Conservation (phyloP, 2,888 invertebrate species). For the Onchidella celtica region DNA sequence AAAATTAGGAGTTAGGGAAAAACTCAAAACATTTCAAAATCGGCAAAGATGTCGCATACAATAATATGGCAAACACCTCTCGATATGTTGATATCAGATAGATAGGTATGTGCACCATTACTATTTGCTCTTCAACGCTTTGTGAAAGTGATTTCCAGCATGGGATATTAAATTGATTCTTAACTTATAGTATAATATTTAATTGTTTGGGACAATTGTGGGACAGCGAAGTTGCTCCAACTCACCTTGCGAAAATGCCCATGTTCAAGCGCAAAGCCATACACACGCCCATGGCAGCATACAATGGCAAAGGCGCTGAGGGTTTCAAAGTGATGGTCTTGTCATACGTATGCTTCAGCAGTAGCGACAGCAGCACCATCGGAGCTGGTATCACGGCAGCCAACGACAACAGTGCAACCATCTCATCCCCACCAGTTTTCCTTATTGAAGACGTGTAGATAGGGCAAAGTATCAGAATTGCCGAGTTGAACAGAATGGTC, state of each 20-base stretch:
- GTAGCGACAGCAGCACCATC: constrained; percentile 31
- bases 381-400: constrained; percentile 29
- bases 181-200: no score
- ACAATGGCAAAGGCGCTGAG: constrained; percentile 1
- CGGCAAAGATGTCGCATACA: no score
- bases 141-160: no score
- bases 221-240: no score
- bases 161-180: no score
- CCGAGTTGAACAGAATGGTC: constrained; percentile 21
- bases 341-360: constrained; percentile 34
- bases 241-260: constrained; percentile 38
- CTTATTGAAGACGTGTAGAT: constrained; percentile 44
- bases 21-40: no score
- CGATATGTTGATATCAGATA: no score
- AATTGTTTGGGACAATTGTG: no score
- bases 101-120: no score
- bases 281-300: constrained; percentile 20
- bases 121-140: no score
- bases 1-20: no score
- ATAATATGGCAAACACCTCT: no score
- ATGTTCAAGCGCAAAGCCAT: constrained; percentile 35
- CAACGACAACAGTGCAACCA: constrained; percentile 19
- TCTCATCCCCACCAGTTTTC: constrained; percentile 39
- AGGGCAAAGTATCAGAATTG: constrained; percentile 22
- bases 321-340: constrained; percentile 44